Percentiles rank a stretch among this genome's conserved stretches.
Conservation (phyloP, 2,113 vertebrate genomes). For the Dinomys branickii region DNA sequence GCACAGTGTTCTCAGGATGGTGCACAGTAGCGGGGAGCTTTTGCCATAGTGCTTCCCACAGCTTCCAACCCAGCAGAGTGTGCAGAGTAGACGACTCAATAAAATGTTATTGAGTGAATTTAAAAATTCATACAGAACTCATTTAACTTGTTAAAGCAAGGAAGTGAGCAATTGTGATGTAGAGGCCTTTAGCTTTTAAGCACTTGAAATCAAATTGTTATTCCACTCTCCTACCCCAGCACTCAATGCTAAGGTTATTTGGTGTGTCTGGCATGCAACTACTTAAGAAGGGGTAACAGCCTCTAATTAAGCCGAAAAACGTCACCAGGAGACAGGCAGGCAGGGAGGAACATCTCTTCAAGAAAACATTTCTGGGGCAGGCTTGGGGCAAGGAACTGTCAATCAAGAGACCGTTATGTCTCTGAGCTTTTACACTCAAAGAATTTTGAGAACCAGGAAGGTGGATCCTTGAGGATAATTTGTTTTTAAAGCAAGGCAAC, state of each 20-base stretch:
- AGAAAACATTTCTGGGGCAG: slow-evolving; percentile 77
- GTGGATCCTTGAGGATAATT: slow-evolving; percentile 49
- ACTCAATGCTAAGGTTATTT: slow-evolving; percentile 58
- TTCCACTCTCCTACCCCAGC: slow-evolving; percentile 55
- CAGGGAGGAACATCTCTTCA: slow-evolving; percentile 61
- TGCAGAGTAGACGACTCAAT: background rate
- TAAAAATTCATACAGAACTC: slow-evolving; percentile 35
- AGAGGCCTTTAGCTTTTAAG: slow-evolving; percentile 49
- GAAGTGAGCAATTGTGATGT: background rate
- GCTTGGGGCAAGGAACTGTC: slow-evolving; percentile 77
- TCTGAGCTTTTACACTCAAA: slow-evolving; percentile 48
- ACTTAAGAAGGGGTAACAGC: slow-evolving; percentile 75
- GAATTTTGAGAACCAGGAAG: slow-evolving; percentile 62
- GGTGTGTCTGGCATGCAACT: slow-evolving; percentile 65
- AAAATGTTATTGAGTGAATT: slow-evolving; percentile 18
- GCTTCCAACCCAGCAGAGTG: background rate
- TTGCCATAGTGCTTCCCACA: background rate
- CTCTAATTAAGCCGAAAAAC: slow-evolving; percentile 77
- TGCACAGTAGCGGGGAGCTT: background rate
- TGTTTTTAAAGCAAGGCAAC: background rate
- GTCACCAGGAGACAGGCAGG: slow-evolving; percentile 72
- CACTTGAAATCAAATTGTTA: slow-evolving; percentile 66
- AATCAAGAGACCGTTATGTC: slow-evolving; percentile 59
- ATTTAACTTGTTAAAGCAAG: slow-evolving; percentile 63
- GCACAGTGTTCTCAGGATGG: background rate